These are phyloP conservation scores for Oxyura jamaicensis DNA, from an alignment of 2,113 vertebrate species.

Conservation along the genomic window DNA sequence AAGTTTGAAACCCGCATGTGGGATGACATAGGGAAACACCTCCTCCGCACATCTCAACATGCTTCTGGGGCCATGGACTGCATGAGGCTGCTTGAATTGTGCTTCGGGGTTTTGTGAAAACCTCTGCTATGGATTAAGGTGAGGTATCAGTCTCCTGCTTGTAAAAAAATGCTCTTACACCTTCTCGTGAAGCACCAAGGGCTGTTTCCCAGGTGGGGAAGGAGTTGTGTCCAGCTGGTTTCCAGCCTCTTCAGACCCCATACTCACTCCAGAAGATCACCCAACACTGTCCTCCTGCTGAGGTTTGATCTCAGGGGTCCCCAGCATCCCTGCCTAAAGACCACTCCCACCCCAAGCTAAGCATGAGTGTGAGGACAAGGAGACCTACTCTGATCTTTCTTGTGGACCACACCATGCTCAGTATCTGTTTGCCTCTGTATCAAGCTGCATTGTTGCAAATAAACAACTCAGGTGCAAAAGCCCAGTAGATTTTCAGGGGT, in stretches of 20 bases:
- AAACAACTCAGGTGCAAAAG: not conserved
- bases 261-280: not conserved
- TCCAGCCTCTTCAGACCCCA: not conserved
- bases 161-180: not conserved
- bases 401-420: not conserved
- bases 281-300: no score
- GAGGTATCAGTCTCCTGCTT: not conserved
- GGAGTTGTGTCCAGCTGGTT: not conserved
- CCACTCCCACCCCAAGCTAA: not conserved
- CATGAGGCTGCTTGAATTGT: not conserved
- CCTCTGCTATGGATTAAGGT: not conserved
- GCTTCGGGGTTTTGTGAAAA: not conserved
- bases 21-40: not conserved
- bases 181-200: not conserved
- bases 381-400: not conserved
- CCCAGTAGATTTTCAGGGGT: not conserved
- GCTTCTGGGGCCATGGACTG: not conserved
- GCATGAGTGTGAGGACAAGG: fast-evolving
- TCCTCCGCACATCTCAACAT: not conserved
- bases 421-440: not conserved
- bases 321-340: not conserved
- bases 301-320: not conserved
- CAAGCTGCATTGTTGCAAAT: not conserved
- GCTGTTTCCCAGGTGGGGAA: fast-evolving
- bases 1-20: not conserved